These are phyloP conservation scores for Lucilia cuprina DNA, from an alignment of 1,140 invertebrate genomes.

Conservation along the genomic window DNA sequence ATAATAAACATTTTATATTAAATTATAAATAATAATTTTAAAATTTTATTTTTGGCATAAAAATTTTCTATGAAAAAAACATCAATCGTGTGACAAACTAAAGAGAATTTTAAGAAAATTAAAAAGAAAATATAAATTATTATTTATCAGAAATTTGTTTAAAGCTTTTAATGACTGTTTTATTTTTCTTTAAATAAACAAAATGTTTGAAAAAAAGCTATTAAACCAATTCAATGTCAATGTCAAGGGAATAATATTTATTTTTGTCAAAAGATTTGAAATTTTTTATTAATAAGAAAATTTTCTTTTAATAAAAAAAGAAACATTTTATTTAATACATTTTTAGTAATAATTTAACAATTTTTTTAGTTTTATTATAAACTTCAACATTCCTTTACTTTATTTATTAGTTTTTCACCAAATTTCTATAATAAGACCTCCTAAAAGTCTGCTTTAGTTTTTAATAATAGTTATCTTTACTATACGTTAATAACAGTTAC, in stretches of 20 bases:
- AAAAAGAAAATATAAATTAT: neutral
- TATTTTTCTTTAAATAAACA: too few species aligned
- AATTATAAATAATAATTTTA: neutral
- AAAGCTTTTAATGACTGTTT: neutral
- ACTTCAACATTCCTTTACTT: too few species aligned
- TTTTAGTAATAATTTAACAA: neutral
- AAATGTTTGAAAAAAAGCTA: too few species aligned
- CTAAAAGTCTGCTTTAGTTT: neutral
- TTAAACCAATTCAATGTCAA: too few species aligned
- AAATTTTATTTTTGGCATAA: neutral
- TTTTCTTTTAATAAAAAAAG: too few species aligned
- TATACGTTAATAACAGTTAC: neutral
- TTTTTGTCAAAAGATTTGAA: neutral
- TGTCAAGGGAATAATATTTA: neutral
- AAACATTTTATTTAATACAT: too few species aligned
- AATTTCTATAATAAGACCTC: neutral
- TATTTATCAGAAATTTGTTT: neutral
- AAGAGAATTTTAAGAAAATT: neutral
- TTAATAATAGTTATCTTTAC: neutral
- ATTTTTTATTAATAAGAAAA: too few species aligned
- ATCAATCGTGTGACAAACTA: too few species aligned
- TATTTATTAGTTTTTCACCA: neutral
- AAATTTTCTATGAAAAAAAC: too few species aligned
- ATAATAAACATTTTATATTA: neutral
- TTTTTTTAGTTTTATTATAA: neutral